Conservation (phyloP, 23 tunicate genomes). For the Halocynthia aurantium region DNA sequence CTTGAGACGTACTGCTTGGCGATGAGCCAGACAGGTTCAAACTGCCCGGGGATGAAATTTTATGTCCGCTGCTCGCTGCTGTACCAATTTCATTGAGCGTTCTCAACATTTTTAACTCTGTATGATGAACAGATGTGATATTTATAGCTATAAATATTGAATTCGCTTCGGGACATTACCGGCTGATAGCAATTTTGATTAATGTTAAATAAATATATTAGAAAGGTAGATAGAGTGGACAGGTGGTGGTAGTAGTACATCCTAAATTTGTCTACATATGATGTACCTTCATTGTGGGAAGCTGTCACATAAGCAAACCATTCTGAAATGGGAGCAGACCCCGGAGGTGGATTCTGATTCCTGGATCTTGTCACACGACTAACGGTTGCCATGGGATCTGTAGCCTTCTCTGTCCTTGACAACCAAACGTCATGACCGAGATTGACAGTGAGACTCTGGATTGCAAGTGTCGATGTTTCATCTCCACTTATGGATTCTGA, state of each 20-base stretch:
- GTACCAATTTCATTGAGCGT: slow-evolving; percentile 59
- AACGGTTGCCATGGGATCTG: slow-evolving; percentile 83
- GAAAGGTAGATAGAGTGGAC: background rate
- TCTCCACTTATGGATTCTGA: slow-evolving; percentile 62
- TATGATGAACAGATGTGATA: background rate
- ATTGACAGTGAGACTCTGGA: slow-evolving; percentile 79
- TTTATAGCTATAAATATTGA: no score
- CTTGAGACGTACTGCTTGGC: slow-evolving; percentile 9
- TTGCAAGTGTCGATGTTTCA: slow-evolving; percentile 71
- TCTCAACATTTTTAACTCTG: slow-evolving; percentile 76
- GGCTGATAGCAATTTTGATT: background rate
- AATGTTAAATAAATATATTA: background rate
- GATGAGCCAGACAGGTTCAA: background rate
- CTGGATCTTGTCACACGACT: slow-evolving; percentile 69
- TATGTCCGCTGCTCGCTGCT: slow-evolving; percentile 4
- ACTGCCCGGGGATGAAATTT: background rate
- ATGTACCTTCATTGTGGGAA: slow-evolving; percentile 44
- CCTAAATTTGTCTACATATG: background rate
- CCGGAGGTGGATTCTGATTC: slow-evolving; percentile 74
- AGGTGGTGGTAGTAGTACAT: background rate
- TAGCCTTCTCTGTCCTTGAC: slow-evolving; percentile 47
- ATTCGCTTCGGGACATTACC: background rate
- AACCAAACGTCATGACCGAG: slow-evolving; percentile 81
- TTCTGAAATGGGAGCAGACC: slow-evolving; percentile 62
- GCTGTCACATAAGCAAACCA: slow-evolving; percentile 94